phyloP scores from a whole-genome alignment of 2,888 invertebrate genomes.

The Cartodere bifasciata region DNA sequence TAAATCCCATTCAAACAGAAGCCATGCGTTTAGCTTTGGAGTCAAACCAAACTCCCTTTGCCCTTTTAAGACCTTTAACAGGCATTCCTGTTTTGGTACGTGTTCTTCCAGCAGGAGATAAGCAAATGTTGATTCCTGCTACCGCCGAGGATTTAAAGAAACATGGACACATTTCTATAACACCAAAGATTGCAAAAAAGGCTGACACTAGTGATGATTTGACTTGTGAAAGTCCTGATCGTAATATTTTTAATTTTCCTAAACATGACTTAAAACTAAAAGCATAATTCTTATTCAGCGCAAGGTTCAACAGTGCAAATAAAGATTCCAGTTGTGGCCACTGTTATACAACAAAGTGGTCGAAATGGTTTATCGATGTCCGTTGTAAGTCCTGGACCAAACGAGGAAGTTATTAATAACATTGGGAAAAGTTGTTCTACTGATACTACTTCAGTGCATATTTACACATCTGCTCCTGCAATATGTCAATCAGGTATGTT shows the following conservation, averaged over 20 bases:
- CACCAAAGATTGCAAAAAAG: constrained; percentile 15
- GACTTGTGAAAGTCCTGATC: too few species aligned
- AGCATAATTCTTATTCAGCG: too few species aligned
- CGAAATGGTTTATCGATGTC: constrained; percentile 31
- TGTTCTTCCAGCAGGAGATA: constrained; percentile 42
- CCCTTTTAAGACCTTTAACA: constrained; percentile 51
- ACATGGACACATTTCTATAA: constrained; percentile 46
- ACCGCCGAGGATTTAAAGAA: constrained; percentile 56
- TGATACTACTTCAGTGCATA: constrained; percentile 8
- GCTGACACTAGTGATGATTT: too few species aligned
- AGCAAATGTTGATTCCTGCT: constrained; percentile 58
- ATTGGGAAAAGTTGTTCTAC: constrained; percentile 6
- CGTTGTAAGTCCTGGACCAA: constrained; percentile 31
- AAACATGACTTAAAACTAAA: too few species aligned
- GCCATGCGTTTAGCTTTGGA: constrained; percentile 54
- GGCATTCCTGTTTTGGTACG: constrained; percentile 57
- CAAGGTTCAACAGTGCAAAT: constrained; percentile 32
- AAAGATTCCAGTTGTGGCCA: constrained; percentile 34
- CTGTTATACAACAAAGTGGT: constrained; percentile 31
- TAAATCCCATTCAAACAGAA: constrained; percentile 58
- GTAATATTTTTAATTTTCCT: too few species aligned
- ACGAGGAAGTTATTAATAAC: constrained; percentile 14
- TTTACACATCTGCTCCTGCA: constrained; percentile 4
- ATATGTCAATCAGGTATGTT: neutral
- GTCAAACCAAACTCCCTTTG: constrained; percentile 57